These are phyloP conservation scores for Sinocyclocheilus maitianheensis DNA, from an alignment of 2,113 vertebrate genomes.

Conservation along the genomic window DNA sequence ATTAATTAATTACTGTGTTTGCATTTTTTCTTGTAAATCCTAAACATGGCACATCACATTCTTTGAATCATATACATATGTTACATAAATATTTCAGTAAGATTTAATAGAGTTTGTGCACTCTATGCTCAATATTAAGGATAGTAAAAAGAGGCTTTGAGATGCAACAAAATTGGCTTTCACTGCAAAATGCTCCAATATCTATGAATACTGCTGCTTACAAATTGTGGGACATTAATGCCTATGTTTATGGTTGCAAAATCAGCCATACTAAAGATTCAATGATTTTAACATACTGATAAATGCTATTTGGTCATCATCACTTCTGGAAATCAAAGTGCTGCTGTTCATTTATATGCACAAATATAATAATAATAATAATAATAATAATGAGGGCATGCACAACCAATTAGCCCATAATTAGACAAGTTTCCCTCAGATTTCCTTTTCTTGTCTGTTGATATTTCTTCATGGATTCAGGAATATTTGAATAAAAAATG, in stretches of 20 bases:
- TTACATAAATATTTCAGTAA: neutral
- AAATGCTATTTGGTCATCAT: conserved; percentile 24
- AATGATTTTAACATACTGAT: conserved; percentile 3
- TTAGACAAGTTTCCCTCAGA: conserved; percentile 34
- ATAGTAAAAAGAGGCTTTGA: conserved; percentile 26
- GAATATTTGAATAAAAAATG: conserved; percentile 69
- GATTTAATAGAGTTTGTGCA: neutral
- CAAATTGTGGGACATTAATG: conserved; percentile 1
- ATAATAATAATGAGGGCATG: conserved; percentile 32
- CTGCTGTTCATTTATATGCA: conserved; percentile 58
- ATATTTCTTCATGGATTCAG: conserved; percentile 58
- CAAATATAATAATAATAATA: conserved; percentile 4
- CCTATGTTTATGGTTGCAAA: conserved; percentile 8
- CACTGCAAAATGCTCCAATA: neutral
- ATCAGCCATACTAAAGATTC: neutral
- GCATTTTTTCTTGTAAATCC: conserved; percentile 60
- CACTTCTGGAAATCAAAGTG: conserved; percentile 44
- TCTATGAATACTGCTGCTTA: conserved; percentile 3
- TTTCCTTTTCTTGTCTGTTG: conserved; percentile 54
- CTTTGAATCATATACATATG: conserved; percentile 37
- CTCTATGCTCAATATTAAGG: neutral
- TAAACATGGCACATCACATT: conserved; percentile 57
- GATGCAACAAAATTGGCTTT: neutral
- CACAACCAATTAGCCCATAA: conserved; percentile 48
- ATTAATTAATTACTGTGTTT: conserved; percentile 63